Evolutionary conservation across 2,888 invertebrate species (phyloP).

Genomic region (Melikaiella ostensackeni): DNA sequence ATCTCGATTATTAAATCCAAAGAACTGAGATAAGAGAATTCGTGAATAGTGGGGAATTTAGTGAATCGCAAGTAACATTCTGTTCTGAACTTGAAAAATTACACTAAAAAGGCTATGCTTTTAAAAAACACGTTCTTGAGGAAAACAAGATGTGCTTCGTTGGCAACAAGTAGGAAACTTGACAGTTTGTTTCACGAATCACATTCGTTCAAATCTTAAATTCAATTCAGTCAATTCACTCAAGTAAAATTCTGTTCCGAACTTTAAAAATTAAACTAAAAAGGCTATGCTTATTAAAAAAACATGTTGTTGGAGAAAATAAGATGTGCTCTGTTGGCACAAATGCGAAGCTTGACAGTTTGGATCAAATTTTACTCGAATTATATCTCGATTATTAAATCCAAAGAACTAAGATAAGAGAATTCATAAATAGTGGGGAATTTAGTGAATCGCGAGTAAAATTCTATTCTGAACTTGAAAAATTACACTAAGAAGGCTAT

Average conservation of each 20-base stretch:
- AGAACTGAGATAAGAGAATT: background rate
- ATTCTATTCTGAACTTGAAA: constrained; percentile 9
- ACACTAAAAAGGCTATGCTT: constrained; percentile 18
- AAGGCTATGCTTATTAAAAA: constrained; percentile 3
- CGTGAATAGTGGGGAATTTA: background rate
- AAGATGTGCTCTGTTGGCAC: constrained; percentile 29
- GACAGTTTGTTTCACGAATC: no score
- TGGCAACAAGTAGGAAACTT: constrained; percentile 1
- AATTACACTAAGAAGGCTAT: constrained; percentile 19
- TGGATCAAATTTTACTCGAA: no score
- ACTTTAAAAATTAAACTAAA: constrained; percentile 18
- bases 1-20: background rate
- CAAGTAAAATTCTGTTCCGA: constrained; percentile 7
- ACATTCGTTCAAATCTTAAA: no score
- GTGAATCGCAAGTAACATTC: constrained; percentile 12
- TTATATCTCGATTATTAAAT: background rate
- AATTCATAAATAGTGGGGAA: background rate
- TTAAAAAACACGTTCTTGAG: constrained; percentile 2
- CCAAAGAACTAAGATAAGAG: background rate
- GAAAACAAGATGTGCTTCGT: constrained; percentile 19
- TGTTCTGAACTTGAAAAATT: constrained; percentile 10
- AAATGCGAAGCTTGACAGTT: background rate
- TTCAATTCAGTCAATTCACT: no score
- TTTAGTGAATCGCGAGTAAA: constrained; percentile 12
- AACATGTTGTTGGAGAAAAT: constrained; percentile 3